phyloP scores from a whole-genome alignment of 2,888 invertebrate genomes.

The Troides helena region DNA sequence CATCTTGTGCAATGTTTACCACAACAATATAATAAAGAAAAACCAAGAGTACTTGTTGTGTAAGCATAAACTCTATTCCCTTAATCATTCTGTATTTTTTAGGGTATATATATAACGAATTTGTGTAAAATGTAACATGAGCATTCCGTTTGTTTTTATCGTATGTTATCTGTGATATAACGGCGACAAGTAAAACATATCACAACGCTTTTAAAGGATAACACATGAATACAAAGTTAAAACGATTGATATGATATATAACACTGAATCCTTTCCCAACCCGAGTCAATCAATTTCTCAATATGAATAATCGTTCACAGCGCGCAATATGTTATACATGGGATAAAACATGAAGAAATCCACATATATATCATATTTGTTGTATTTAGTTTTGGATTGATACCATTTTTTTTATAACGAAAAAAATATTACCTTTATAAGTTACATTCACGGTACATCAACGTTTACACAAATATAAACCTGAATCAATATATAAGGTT shows the following conservation, averaged over 20 bases:
- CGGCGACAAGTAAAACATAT: constrained; percentile 7
- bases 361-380: constrained; percentile 16
- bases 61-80: no score
- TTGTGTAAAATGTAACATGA: neutral
- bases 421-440: no score
- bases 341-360: constrained; percentile 6
- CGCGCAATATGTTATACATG: constrained; percentile 47
- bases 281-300: constrained; percentile 63
- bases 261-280: constrained; percentile 52
- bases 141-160: neutral
- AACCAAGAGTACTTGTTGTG: no score
- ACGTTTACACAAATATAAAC: no score
- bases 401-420: no score
- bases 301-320: constrained; percentile 59
- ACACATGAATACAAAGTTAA: constrained; percentile 33
- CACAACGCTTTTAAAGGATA: constrained; percentile 10
- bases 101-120: no score
- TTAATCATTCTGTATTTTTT: no score
- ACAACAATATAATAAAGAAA: no score
- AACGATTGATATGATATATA: constrained; percentile 52
- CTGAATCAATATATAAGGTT: no score
- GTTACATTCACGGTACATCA: no score
- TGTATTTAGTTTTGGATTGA: neutral
- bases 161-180: neutral
- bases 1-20: no score